These are phyloP conservation scores for Australoheros facetus DNA, from an alignment of 2,797 vertebrate genomes.

Conservation along the genomic window DNA sequence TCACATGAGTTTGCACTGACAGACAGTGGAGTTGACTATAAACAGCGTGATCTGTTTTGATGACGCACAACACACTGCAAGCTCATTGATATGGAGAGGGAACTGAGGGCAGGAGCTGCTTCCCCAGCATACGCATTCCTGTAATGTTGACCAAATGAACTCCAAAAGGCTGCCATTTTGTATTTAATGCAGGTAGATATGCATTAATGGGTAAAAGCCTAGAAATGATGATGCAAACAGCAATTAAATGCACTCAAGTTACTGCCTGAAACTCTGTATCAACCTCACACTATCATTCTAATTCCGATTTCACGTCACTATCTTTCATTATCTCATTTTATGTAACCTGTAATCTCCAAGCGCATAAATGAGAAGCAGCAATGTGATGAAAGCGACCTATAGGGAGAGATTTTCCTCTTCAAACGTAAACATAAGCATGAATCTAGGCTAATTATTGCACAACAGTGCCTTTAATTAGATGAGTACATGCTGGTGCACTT, in stretches of 20 bases:
- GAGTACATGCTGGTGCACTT: conserved; percentile 40
- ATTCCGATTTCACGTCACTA: conserved; percentile 6
- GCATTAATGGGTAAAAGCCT: neutral
- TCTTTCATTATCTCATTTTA: conserved; percentile 12
- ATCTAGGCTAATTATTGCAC: conserved; percentile 57
- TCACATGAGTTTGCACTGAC: conserved; percentile 42
- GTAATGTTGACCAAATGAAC: conserved; percentile 32
- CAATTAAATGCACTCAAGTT: neutral
- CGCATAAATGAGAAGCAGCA: conserved; percentile 18
- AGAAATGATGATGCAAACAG: conserved; percentile 2
- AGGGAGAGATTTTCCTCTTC: conserved; percentile 53
- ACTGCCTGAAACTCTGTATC: neutral
- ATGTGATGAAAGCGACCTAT: conserved; percentile 34
- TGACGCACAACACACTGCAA: conserved; percentile 63
- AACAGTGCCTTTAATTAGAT: conserved; percentile 61
- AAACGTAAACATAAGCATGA: conserved; percentile 44
- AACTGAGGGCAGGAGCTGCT: conserved; percentile 58
- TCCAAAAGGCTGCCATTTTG: neutral
- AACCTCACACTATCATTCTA: conserved; percentile 7
- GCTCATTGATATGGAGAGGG: conserved; percentile 60
- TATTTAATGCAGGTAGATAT: conserved; percentile 4
- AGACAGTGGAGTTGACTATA: conserved; percentile 67
- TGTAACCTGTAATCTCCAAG: neutral
- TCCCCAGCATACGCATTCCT: conserved; percentile 51
- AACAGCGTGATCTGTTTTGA: conserved; percentile 67